Evolutionary conservation across 2,797 vertebrate genomes (phyloP).

Genomic region (Onychomys arenicola): DNA sequence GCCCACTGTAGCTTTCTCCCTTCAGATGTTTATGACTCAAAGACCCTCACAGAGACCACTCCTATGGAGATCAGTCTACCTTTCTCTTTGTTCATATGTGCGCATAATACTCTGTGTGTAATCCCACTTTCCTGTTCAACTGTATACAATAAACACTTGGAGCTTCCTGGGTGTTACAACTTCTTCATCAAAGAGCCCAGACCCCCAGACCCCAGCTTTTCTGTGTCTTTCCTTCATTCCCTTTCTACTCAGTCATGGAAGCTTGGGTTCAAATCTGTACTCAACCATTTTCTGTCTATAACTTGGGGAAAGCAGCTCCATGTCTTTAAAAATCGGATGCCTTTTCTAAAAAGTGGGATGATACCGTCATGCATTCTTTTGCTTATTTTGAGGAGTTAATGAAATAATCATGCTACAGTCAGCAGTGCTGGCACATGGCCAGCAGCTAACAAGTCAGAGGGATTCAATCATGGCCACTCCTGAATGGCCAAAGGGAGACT

Average conservation of each 20-base stretch:
- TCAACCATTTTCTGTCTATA: not conserved
- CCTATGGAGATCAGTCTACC: too few relatives aligned
- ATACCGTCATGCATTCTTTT: not conserved
- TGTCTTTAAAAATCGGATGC: not conserved
- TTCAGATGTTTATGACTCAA: not conserved
- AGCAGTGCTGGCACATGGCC: not conserved
- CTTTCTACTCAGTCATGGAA: not conserved
- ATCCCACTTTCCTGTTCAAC: not conserved
- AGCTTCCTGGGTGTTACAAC: not conserved
- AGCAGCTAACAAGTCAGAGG: not conserved
- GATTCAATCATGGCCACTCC: not conserved
- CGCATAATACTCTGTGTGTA: not conserved
- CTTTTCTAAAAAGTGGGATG: not conserved
- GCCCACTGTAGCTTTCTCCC: not conserved
- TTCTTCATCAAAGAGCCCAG: not conserved
- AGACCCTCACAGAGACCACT: not conserved
- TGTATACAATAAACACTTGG: too few relatives aligned
- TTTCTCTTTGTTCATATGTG: not conserved
- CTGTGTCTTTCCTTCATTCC: not conserved
- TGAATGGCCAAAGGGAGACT: not conserved
- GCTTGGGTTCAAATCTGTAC: slow-evolving; percentile 6
- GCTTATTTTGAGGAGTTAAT: slow-evolving; percentile 37
- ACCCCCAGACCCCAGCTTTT: too few relatives aligned
- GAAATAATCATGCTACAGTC: slow-evolving; percentile 19
- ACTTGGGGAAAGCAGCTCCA: slow-evolving; percentile 3